Base-by-base conservation (phyloP, 2,888 invertebrate species). In the Ischnus inquisitorius region DNA sequence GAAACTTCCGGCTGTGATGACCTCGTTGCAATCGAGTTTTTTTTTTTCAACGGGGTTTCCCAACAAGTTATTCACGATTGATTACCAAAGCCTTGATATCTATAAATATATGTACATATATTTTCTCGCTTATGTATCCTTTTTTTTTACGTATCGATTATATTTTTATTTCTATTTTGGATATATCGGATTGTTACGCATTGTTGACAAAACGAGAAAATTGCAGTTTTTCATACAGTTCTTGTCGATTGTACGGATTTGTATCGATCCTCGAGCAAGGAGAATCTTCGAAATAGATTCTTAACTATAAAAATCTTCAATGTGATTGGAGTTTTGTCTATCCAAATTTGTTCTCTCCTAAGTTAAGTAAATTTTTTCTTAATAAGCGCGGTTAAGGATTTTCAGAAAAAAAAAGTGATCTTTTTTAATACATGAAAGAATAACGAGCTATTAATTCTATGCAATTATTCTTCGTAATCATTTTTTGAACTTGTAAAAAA, bases 51-150 rank as follows among this genome's bases (percentile, higher is more conserved):
- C 54, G 19, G 54, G 54, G 19, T 54, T 54, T 54, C 54, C 34
- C 25, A 1, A 14, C 48, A 12, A 14, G 34, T 34, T 22, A 60
- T 60, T 25, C 60, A 25, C 60, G 60, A 60, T 60, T 60, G 16
- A 54, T 54, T 54, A 54, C 60, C 60, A 60, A 60, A 60, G 60
- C 34, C 34, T 60, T 60, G 3, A 60, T 60, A 25, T 22, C 5
- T 34, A 34, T 34, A 34, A 34, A 34, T 34, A 34, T 51, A 19
- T 54, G 22, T 54, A 22, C 12, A 3, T 54, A 34, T 34, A 54
- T 22, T 2, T 22, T 5, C 12, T 3, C 22, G 19, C 22, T 22
- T 22, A 54, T 10, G 22, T 51, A 10, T 19, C 2, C 34, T 54
- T 22, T 54, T 54, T 22, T 12, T 12, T 22, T 8, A 22, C 54